Conservation (phyloP, 1,140 invertebrate genomes). For the Hestina assimilis region DNA sequence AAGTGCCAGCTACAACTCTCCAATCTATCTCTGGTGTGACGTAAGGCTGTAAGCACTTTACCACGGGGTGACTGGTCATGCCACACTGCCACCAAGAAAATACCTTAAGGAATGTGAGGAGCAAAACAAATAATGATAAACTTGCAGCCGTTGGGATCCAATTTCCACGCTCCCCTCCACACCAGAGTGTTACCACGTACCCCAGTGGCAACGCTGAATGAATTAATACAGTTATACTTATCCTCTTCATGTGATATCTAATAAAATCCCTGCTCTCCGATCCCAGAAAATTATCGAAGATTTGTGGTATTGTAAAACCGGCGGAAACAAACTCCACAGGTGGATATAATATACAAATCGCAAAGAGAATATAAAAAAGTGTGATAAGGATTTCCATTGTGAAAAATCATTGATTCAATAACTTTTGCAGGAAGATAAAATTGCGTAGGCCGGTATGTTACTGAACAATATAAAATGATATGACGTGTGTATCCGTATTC, state of each 20-base stretch:
- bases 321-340: constrained; percentile 86
- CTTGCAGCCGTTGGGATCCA: constrained; percentile 61
- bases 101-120: constrained; percentile 73
- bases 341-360: constrained; percentile 85
- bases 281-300: constrained; percentile 83
- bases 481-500: too few relatives aligned
- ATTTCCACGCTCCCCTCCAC: constrained; percentile 42
- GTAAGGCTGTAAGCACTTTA: constrained; percentile 82
- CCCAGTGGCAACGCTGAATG: constrained; percentile 85
- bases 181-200: constrained; percentile 79
- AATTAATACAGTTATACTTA: constrained; percentile 81
- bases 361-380: constrained; percentile 84
- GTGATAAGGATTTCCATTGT: constrained; percentile 79
- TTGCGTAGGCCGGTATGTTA: too few relatives aligned
- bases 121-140: constrained; percentile 43
- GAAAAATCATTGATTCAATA: too few relatives aligned
- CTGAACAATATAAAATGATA: too few relatives aligned
- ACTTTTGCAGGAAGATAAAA: too few relatives aligned
- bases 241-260: constrained; percentile 85
- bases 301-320: constrained; percentile 84
- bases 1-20: constrained; percentile 83
- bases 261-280: constrained; percentile 85
- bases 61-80: constrained; percentile 88
- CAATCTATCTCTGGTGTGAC: constrained; percentile 81
- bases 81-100: constrained; percentile 83